Conservation (phyloP, 1,140 invertebrate genomes). For the Globodera rostochiensis region DNA sequence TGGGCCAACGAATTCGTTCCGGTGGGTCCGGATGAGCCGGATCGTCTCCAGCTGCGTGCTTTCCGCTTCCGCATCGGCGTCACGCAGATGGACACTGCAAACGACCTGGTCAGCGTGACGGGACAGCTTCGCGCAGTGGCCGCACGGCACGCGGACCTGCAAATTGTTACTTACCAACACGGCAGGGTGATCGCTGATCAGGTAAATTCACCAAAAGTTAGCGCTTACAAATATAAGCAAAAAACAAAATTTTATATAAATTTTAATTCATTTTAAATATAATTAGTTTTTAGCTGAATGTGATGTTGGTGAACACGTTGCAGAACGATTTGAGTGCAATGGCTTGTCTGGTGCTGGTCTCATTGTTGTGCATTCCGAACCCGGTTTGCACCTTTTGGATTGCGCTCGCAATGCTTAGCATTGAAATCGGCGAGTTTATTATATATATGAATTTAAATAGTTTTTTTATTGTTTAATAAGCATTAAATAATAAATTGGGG, state of each 20-base stretch:
- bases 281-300: constrained; percentile 74
- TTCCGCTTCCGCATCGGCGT: constrained; percentile 65
- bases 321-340: constrained; percentile 84
- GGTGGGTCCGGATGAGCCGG: constrained; percentile 26
- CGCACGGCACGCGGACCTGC: constrained; percentile 75
- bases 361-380: constrained; percentile 92
- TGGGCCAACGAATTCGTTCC: constrained; percentile 52
- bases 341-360: constrained; percentile 90
- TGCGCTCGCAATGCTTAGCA: constrained; percentile 89
- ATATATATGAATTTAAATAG: too few relatives aligned
- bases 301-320: constrained; percentile 86
- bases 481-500: background rate
- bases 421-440: constrained; percentile 75
- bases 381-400: constrained; percentile 89
- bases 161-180: constrained; percentile 88
- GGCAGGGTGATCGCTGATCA: constrained; percentile 93
- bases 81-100: constrained; percentile 59
- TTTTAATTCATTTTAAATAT: too few relatives aligned
- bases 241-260: too few relatives aligned
- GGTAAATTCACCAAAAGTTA: too few relatives aligned
- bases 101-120: constrained; percentile 59
- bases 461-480: too few relatives aligned
- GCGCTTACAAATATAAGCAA: too few relatives aligned
- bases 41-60: constrained; percentile 53
- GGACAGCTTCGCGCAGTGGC: constrained; percentile 76